Base-by-base conservation (phyloP, 1,140 invertebrate genomes). In the Harlomillsia oculata region DNA sequence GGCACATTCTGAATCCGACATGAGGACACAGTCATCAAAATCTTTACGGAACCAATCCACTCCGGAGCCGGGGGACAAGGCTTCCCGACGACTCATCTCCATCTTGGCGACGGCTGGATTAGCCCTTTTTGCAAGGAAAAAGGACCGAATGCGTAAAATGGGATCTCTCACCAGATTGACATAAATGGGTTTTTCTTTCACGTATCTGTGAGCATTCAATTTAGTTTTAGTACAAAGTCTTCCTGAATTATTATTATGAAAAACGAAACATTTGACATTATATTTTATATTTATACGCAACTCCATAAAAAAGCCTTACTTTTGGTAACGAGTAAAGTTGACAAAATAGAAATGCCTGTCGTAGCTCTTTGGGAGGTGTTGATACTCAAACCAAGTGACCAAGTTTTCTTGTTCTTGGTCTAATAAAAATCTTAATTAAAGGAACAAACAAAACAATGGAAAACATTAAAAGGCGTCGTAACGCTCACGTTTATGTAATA, bases 161-260 rank as follows among this genome's bases (percentile, higher is more conserved):
- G 82, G 82, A 67, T 84, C 76, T 63, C 82, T 71, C 5, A 84
- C 75, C 37, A 85, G 62, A 59, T 81, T 82, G 44, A 84, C 76
- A 67, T 78, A 83, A 28, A 77, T 76, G 1, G 82, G 82, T 26
- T 43, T 59, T 39, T 64, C 56, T 30, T 56, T 58, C 0, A 57
- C 53, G 39, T 40, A 63, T 62, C 59, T 58, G 43, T 21, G 21
- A n/a, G n/a, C n/a, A n/a, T n/a, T n/a, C n/a, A n/a, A n/a, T n/a
- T n/a, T n/a, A n/a, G n/a, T n/a, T n/a, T n/a, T n/a, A n/a, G 11
- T 25, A 18, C 16, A 37, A 23, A 36, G 5, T 28, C 11, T 6
- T 6, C 20, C 16, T 26, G 23, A 44, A 16, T 53, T n/a, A 41
- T 30, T 18, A 18, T 5, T 26, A 20, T 37, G n/a, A 8, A 6